phyloP scores from a whole-genome alignment of 2,888 invertebrate species.

The Parascotia fuliginaria region DNA sequence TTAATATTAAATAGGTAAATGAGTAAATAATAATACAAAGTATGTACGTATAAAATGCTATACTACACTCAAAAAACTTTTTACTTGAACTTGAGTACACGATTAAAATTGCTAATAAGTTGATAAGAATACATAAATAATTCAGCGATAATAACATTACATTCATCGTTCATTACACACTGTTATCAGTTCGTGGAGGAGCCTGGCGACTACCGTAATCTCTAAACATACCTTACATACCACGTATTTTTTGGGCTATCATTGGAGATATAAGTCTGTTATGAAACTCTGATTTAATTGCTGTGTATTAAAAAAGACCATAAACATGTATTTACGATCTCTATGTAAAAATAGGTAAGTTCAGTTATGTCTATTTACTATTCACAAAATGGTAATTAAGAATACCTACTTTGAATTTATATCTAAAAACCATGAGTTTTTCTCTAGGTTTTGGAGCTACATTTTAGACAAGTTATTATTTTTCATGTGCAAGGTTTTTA shows the following conservation, averaged over 20 bases:
- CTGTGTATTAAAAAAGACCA: constrained; percentile 14
- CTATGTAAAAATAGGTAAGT: constrained; percentile 68
- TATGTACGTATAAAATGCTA: constrained; percentile 1
- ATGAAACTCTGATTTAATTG: constrained; percentile 51
- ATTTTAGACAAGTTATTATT: too few species aligned
- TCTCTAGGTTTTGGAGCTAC: too few species aligned
- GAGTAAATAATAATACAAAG: too few species aligned
- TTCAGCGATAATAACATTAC: constrained; percentile 32
- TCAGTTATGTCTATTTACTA: neutral
- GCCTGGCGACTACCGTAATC: constrained; percentile 54
- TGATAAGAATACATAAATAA: constrained; percentile 46
- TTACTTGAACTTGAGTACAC: constrained; percentile 3
- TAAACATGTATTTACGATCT: constrained; percentile 65
- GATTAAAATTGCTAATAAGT: constrained; percentile 35
- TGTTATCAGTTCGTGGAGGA: constrained; percentile 35
- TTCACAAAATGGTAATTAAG: neutral
- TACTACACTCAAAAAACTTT: too few species aligned
- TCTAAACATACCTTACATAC: constrained; percentile 20
- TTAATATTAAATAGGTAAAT: too few species aligned
- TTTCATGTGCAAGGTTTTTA: too few species aligned
- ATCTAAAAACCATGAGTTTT: too few species aligned
- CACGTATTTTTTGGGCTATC: constrained; percentile 27
- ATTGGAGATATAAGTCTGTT: constrained; percentile 47
- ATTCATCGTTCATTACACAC: constrained; percentile 17
- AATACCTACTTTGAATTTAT: too few species aligned